phyloP scores from a whole-genome alignment of 2,113 vertebrate species.

The Gorsachius goisagi region DNA sequence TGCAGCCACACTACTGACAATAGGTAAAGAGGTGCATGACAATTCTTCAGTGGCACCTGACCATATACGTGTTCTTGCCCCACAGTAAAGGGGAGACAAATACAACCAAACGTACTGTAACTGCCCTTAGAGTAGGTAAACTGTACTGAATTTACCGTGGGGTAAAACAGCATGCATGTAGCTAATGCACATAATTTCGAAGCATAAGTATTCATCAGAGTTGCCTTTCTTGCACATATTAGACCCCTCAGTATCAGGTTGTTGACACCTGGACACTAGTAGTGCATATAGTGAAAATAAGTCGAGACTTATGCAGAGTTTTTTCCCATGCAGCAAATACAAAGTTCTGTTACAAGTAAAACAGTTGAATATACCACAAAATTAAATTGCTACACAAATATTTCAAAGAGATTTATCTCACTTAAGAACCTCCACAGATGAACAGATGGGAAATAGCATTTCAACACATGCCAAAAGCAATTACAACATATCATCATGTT shows the following conservation, averaged over 20 bases:
- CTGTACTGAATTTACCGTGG: not conserved
- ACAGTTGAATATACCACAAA: not conserved
- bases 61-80: accelerated
- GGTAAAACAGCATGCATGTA: not conserved
- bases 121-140: not conserved
- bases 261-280: not conserved
- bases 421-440: not conserved
- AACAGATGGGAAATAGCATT: not conserved
- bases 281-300: not conserved
- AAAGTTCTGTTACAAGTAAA: not conserved
- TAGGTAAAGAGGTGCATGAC: not conserved
- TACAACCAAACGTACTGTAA: not conserved
- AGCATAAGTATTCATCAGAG: not conserved
- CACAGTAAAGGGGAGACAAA: not conserved
- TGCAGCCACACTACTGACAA: not conserved
- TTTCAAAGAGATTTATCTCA: not conserved
- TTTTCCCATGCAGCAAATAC: not conserved
- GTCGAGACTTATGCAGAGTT: not conserved
- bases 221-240: not conserved
- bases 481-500: not conserved
- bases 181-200: not conserved
- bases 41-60: not conserved
- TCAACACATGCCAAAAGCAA: not conserved
- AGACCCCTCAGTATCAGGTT: not conserved
- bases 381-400: not conserved